Evolutionary conservation across 2,888 invertebrate species (phyloP), one percentile per base, ranked within the genome.

Genomic region (Lasioglossum pauxillum): DNA sequence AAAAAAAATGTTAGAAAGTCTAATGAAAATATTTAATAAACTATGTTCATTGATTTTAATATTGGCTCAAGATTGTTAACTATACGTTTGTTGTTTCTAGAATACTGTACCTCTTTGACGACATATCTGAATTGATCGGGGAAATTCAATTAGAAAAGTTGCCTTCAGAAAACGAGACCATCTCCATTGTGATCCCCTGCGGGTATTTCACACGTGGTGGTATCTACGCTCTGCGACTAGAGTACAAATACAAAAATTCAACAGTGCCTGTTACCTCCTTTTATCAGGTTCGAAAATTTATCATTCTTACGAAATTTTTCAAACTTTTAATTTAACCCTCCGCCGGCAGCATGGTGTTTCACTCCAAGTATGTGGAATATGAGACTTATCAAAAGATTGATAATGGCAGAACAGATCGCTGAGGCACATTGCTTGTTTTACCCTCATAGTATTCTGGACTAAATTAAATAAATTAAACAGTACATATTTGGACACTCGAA

Each of bases 201-300:
- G 97, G 97, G 3, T 97, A 97, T 93, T 97, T 98, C 94, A 96
- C 97, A 49, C 96, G 96, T 92, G 98, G 97, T 16, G 98, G 98
- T 76, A 96, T 96, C 78, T 97, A 97, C 93, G 96, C 96, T 84
- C 94, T 97, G 44, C 95, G 96, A 85, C 93, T 97, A 64, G 93
- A 94, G 84, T 91, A 90, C 82, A 94, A 94, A 87, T 91, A 91
- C 81, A 94, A 94, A 88, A 93, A 92, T 75, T 88, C 91, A 14
- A 88, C 92, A n/a, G 86, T 92, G 71, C 90, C 92, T 75, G 87
- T 90, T 44, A 91, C 91, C 82, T 74, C 73, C 31, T 69, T 82
- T 12, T 78, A 73, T 75, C 80, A 85, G 80, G 85, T 80, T 35
- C 14, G 19, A 23, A 23, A 64, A 31, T 27, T 16, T 5, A 57